Percentiles rank a stretch among this genome's conserved stretches.
These are phyloP conservation scores for Anthoscopus minutus DNA, from an alignment of 2,113 vertebrate genomes.

Conservation along the genomic window DNA sequence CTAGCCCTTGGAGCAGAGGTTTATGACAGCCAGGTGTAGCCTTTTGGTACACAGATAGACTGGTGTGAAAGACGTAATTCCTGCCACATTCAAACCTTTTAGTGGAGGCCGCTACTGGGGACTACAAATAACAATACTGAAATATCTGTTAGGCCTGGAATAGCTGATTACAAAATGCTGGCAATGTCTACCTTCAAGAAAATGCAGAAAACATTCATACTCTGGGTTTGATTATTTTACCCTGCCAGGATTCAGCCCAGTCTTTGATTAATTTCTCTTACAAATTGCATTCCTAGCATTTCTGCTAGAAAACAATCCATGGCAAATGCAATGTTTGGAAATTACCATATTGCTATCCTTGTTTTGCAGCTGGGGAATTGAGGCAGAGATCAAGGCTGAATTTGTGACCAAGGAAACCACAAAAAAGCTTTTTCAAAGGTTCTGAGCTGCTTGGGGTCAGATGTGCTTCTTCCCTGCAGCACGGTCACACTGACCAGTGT, in stretches of 20 bases:
- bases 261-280: conserved; percentile 40
- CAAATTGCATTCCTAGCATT: conserved; percentile 18
- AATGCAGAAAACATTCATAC: conserved; percentile 12
- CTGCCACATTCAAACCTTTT: background rate
- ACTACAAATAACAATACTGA: conserved; percentile 6
- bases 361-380: background rate
- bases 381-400: background rate
- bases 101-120: background rate
- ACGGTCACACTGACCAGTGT: background rate
- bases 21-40: conserved; percentile 20
- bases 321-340: background rate
- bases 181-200: conserved; percentile 15
- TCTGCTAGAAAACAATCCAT: conserved; percentile 2
- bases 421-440: background rate
- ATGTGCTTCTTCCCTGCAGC: background rate
- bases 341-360: background rate
- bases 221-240: conserved; percentile 1
- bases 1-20: background rate
- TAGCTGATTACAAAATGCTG: conserved; percentile 29
- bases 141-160: conserved; percentile 27
- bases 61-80: background rate
- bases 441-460: background rate
- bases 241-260: background rate
- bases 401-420: background rate
- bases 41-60: conserved; percentile 26